A percentile compares a stretch with the other conserved stretches of the same genome.
These are phyloP conservation scores for Heliconius erato DNA, from an alignment of 2,888 invertebrate genomes.

Conservation along the genomic window DNA sequence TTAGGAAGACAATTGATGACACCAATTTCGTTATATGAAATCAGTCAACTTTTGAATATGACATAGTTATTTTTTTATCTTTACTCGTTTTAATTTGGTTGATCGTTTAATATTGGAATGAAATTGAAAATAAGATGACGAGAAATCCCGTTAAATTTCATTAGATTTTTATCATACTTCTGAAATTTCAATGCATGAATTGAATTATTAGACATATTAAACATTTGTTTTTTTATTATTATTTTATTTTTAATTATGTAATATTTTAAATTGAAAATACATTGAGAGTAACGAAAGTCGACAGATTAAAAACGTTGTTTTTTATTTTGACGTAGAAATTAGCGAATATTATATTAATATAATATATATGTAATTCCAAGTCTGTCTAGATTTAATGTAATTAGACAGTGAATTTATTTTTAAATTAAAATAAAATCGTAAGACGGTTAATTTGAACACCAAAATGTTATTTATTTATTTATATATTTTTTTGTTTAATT, in stretches of 20 bases:
- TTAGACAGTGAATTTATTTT: conserved; percentile 33
- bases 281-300: background rate
- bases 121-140: no score
- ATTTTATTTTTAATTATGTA: background rate
- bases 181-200: background rate
- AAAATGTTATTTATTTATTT: conserved; percentile 31
- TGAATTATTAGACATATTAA: background rate
- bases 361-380: conserved; percentile 38
- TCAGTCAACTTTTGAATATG: background rate
- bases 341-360: conserved; percentile 20
- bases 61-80: background rate
- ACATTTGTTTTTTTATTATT: background rate
- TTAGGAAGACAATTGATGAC: no score
- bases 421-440: conserved; percentile 42
- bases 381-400: conserved; percentile 45
- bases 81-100: background rate
- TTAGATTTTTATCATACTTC: background rate
- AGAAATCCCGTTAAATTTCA: no score
- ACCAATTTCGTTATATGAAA: no score
- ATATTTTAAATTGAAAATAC: background rate
- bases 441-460: conserved; percentile 50
- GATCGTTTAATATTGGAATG: no score
- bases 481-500: background rate
- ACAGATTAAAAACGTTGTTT: conserved; percentile 14
- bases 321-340: conserved; percentile 4